Percentiles rank a stretch among this genome's conserved stretches.
Conservation (phyloP, 2,113 vertebrate species). For the Gallinago paraguaiae region DNA sequence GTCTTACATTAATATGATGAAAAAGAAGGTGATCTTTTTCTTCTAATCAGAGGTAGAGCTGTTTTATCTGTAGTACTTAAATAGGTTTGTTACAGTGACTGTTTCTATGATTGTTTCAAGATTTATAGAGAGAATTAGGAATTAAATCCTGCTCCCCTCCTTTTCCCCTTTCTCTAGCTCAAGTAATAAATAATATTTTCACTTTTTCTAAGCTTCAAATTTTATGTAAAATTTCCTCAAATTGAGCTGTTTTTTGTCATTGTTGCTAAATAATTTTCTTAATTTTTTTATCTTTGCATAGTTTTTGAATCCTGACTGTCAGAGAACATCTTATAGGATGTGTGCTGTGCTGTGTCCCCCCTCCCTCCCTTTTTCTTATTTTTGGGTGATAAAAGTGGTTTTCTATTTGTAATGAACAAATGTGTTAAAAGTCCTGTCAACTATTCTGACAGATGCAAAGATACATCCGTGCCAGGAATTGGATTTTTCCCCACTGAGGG, state of each 20-base stretch:
- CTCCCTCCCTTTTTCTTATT: neutral
- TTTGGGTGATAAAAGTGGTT: neutral
- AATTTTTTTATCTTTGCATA: neutral
- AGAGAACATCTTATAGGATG: neutral
- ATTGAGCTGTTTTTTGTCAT: neutral
- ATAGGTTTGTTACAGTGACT: neutral
- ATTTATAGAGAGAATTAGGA: neutral
- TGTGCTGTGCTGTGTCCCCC: fast-evolving
- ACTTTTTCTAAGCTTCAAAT: neutral
- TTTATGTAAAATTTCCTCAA: neutral
- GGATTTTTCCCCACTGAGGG: neutral
- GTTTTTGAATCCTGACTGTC: neutral
- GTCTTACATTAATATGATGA: neutral
- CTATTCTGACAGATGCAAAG: constrained; percentile 21
- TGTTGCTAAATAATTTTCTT: neutral
- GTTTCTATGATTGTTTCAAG: neutral
- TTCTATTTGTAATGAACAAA: constrained; percentile 25
- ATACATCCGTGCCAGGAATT: too few species aligned
- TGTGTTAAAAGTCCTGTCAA: constrained; percentile 6
- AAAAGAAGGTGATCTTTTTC: neutral
- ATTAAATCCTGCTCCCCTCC: fast-evolving
- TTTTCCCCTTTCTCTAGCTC: neutral
- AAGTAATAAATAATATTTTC: neutral
- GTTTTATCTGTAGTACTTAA: neutral
- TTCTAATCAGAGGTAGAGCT: neutral